Conservation (phyloP, 2,888 invertebrate species). For the Thymelicus sylvestris region DNA sequence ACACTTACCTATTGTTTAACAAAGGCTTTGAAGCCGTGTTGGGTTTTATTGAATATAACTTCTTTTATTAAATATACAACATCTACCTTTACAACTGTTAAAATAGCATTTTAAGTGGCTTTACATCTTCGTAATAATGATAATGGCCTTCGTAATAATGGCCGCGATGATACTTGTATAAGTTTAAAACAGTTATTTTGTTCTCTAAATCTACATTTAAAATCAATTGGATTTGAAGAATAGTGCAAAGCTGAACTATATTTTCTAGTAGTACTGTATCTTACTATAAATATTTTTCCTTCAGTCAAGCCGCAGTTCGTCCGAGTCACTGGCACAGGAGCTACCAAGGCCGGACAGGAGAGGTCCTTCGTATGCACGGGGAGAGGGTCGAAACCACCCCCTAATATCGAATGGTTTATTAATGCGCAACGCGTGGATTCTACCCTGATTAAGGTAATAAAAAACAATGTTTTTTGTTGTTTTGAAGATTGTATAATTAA, state of each 20-base stretch:
- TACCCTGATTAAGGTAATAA: constrained; percentile 70
- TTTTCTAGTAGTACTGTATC: too few species aligned
- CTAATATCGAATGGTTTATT: constrained; percentile 92
- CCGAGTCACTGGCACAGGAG: constrained; percentile 88
- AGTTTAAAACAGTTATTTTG: too few species aligned
- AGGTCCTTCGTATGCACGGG: constrained; percentile 91
- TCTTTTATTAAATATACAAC: too few species aligned
- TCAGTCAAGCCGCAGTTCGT: constrained; percentile 92
- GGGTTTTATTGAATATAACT: constrained; percentile 12
- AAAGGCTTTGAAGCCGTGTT: constrained; percentile 20
- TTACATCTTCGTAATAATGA: too few species aligned
- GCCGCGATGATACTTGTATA: too few species aligned
- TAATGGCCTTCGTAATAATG: too few species aligned
- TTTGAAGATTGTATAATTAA: too few species aligned
- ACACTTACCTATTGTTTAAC: constrained; percentile 18
- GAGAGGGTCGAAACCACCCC: constrained; percentile 92
- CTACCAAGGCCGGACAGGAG: constrained; percentile 89
- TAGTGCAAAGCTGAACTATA: too few species aligned
- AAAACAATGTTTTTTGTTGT: not conserved
- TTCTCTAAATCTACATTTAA: too few species aligned
- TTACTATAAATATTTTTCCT: constrained; percentile 41
- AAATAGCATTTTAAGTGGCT: too few species aligned
- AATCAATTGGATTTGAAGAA: too few species aligned
- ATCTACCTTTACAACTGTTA: too few species aligned
- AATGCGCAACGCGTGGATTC: constrained; percentile 82